Conservation (phyloP, 2,797 vertebrate genomes). For the Bucorvus abyssinicus region DNA sequence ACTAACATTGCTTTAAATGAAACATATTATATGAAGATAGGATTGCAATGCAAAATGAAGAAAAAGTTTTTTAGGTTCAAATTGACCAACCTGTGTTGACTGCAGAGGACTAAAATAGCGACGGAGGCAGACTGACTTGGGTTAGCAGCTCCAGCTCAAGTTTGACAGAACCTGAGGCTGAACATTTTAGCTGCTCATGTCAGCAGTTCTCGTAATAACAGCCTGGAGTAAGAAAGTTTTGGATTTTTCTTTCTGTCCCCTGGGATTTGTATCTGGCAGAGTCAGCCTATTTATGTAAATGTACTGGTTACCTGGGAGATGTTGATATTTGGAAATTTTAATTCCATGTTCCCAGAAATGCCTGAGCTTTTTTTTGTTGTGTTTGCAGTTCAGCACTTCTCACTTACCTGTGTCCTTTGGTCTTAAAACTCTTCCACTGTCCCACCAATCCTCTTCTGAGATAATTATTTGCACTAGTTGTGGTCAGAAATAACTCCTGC, state of each 20-base stretch:
- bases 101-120: not conserved
- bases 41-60: not conserved
- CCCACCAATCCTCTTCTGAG: not conserved
- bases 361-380: not conserved
- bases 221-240: not conserved
- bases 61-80: not conserved
- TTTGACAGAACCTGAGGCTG: not conserved
- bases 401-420: not conserved
- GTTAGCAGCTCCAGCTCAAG: not conserved
- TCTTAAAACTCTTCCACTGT: not conserved
- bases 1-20: not conserved
- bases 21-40: not conserved
- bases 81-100: not conserved
- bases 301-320: not conserved
- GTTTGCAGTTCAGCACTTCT: not conserved
- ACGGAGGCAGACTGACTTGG: not conserved
- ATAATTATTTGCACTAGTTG: not conserved
- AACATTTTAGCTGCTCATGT: not conserved
- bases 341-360: not conserved
- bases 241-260: not conserved
- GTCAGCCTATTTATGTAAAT: not conserved
- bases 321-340: not conserved
- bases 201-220: not conserved
- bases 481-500: not conserved
- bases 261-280: not conserved